Evolutionary conservation across 1,140 invertebrate species (phyloP), one percentile per base, ranked within the genome.

Genomic region (Harpegnathos saltator): DNA sequence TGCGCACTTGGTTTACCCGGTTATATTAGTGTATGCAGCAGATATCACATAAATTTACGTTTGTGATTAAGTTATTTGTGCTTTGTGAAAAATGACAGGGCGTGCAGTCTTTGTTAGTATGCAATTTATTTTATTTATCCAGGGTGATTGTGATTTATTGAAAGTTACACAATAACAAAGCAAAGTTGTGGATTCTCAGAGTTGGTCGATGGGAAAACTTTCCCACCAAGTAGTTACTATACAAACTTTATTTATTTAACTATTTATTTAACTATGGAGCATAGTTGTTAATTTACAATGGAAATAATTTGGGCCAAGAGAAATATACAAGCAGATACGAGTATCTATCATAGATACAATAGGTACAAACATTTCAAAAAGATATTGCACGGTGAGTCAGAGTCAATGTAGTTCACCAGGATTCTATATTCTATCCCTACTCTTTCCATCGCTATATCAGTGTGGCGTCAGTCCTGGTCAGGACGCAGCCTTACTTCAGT

Each of bases 401-500:
- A 69, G 33, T 69, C 74, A 52, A 66, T n/a, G 50, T 59, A 82
- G 56, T 75, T 52, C 58, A 54, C 65, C 81, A 86, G 82, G 84
- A 89, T 82, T 74, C 77, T 75, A 84, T 58, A 86, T 80, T 80
- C 75, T 89, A 82, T 68, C 87, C 87, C 84, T 87, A 89, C 83
- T 82, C 85, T 84, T 82, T 61, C 75, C 66, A 58, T 84, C 52
- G 44, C 38, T 74, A 65, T 91, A 90, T 91, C 87, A 90, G 90
- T 88, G 83, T 77, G 68, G 90, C 91, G 84, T 91, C 92, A 85
- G 89, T 93, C 93, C 93, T 93, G 90, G 87, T 88, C 91, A 94
- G 92, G 92, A 94, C 89, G 91, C 89, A 84, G 91, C 89, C 85
- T 85, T 89, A 72, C 83, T 91, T 94, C 93, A 94, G 93, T 94